Base-by-base conservation (phyloP, 1,140 invertebrate genomes). In the Drosophila novamexicana region DNA sequence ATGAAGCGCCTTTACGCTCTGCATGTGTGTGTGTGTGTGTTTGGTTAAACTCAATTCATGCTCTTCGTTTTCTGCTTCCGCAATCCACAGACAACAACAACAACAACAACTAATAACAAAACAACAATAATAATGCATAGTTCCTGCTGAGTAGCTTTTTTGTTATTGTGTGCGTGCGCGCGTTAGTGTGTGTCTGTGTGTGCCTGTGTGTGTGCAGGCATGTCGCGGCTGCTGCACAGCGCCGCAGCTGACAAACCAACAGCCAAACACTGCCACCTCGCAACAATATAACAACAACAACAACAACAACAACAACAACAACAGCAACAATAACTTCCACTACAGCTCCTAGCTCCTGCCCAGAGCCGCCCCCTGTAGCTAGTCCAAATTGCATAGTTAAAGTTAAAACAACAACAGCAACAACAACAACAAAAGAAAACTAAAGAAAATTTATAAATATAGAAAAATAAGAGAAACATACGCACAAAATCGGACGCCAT, bases 121-220 rank as follows among this genome's bases (percentile, higher is more conserved):
- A 34, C 18, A 79, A 70, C 56, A 81, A 85, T 54, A 88, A 86
- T 75, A 88, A 88, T 89, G 84, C 52, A 88, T 89, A 89, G 84
- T 89, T 88, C 84, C 83, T 88, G 77, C 84, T 83, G 84, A 83
- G 83, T 88, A 86, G 82, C 82, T 83, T 88, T 88, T 88, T 76
- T 65, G 75, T 67, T 58, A 56, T 49, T 65, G 50, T 69, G 22
- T 64, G 54, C 64, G 54, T 49, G 40, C 9, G n/a, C 18, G 29
- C 39, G 49, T 53, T 18, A 57, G 62, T 61, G 62, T 37, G 29
- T n/a, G 61, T 61, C 58, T 53, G 64, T 39, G 63, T 32, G 50
- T 52, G 61, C 14, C 34, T 49, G 40, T 47, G 67, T 14, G 12
- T 69, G 40, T 57, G 34, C 39, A 65, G 77, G 32, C 74, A 81